Evolutionary conservation across 2,113 vertebrate species (phyloP), one percentile per base, ranked within the genome.

Genomic region (Vimba vimba): DNA sequence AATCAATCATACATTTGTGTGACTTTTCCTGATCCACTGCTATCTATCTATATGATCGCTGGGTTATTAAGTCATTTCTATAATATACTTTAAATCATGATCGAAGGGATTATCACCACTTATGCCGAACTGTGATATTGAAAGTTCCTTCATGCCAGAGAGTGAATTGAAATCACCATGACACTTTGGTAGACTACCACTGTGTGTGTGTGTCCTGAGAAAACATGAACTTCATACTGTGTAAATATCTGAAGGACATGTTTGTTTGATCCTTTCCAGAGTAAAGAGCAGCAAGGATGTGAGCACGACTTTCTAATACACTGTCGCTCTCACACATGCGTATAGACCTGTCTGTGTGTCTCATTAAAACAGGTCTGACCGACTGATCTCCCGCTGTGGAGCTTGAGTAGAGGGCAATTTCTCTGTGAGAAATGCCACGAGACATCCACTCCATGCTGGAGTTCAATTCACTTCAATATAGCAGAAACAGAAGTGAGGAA

Each of bases 331-430:
- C 55, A 74, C 17, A 62, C 78, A 62, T 82, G 52, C 62, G 12
- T 73, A 75, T 21, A 62, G 43, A 78, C 83, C 19, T 55, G 64
- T 79, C 75, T 69, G 66, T 10, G 17, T 43, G 64, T 73, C 76
- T 81, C 64, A 83, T 86, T 86, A 86, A 60, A 81, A 71, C 78
- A 60, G 85, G 57, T 60, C 45, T 74, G 78, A 81, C 85, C 78
- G 60, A 71, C 66, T 73, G 82, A 39, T 73, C 82, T 73, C 68
- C 81, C 15, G 47, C 68, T 59, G 82, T 59, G 82, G 33, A 73
- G 66, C 66, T 73, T 59, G 68, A 83, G 47, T 57, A 57, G 47
- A 83, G 64, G 82, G 47, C 50, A 50, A 33, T 68, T 82, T 68
- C 25, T 57, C 25, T 69, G 80, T 57, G 82, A 83, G 66, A 83